Base-by-base conservation (phyloP, 1,140 invertebrate genomes). In the Globodera ellingtonae region DNA sequence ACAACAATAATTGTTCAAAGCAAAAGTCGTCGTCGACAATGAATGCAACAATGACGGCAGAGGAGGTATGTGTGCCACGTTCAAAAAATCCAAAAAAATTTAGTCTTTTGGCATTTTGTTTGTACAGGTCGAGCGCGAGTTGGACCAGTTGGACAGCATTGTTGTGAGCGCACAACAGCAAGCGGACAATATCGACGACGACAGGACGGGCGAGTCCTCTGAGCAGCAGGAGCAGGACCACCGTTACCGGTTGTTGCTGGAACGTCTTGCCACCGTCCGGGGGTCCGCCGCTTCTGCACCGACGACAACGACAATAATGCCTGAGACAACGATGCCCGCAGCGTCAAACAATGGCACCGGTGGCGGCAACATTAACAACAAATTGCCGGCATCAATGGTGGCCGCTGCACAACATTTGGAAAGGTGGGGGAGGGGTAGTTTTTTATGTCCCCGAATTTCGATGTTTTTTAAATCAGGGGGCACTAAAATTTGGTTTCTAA, bases 1-100 rank as follows among this genome's bases (percentile, higher is more conserved):
- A 21, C 56, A 18, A 15, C 46, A 75, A 44, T 21, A 77, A 48
- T 82, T 82, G 10, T 18, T 15, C 10, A 62, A 62, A 18, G 18
- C 56, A 62, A 18, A 62, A 62, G 18, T 13, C 15, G 56, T 62
- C 56, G 13, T 4, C 18, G 10, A 13, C 18, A 15, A 62, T 62
- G 56, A 62, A 18, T 79, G 77, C 21, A 6, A 13, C 24, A 15
- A 47, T 6, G 44, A 44, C 46, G 10, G 35, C 75, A 5, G 66
- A 81, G n/a, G 66, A 69, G 50, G 66, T 62, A 21, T n/a, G 76
- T 2, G n/a, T 78, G 79, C 6, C 7, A 6, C 18, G 76, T 44
- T 78, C 56, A 13, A 75, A 65, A 35, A 9, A 3, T 78, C 5
- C 24, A 6, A 52, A 52, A 52, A 52, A 52, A 52, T 52, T 52